Evolutionary conservation across 2,113 vertebrate species (phyloP).

Genomic region (Grantiella picta): DNA sequence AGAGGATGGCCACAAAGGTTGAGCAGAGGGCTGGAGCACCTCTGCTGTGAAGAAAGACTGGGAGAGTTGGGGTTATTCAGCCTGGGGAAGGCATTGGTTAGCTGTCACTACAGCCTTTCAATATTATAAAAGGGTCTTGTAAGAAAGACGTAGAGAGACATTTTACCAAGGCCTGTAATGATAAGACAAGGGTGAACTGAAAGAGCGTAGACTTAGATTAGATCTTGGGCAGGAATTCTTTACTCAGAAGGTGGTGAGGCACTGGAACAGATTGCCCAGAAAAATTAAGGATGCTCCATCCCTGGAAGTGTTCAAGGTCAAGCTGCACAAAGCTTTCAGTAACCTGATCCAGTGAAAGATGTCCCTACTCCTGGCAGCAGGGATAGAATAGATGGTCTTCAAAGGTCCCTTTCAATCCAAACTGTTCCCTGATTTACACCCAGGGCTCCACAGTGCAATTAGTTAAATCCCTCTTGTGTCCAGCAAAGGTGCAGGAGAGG

Average conservation of each 20-base stretch:
- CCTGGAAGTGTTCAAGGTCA: not conserved
- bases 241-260: not conserved
- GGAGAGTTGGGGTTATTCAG: not conserved
- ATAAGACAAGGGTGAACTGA: not conserved
- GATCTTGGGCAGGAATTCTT: not conserved
- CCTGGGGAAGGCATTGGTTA: not conserved
- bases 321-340: not conserved
- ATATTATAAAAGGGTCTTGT: not conserved
- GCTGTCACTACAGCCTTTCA: not conserved
- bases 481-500: fast-evolving
- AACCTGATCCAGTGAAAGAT: not conserved
- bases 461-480: not conserved
- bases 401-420: not conserved
- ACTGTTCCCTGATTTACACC: not conserved
- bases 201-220: not conserved
- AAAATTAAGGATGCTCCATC: not conserved
- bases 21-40: not conserved
- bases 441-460: fast-evolving
- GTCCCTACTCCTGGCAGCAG: not conserved
- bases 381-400: not conserved
- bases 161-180: not conserved
- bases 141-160: not conserved
- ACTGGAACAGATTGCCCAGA: not conserved
- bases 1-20: not conserved
- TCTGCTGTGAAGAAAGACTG: not conserved